Evolutionary conservation across 2,113 vertebrate genomes (phyloP), one percentile per base, ranked within the genome.

Genomic region (Thamnophis sirtalis): DNA sequence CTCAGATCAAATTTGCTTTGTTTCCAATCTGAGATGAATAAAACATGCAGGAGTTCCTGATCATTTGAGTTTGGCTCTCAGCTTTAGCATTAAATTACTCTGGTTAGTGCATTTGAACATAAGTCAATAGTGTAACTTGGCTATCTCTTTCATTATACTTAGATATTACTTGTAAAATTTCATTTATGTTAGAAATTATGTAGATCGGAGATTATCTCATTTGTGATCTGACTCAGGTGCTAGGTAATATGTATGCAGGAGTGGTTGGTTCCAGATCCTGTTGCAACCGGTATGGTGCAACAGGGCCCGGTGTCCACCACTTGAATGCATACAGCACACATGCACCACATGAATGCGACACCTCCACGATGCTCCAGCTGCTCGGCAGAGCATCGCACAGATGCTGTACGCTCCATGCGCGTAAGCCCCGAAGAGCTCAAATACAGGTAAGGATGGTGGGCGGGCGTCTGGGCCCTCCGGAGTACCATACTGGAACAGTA

Each of bases 221-320:
- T 94, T 88, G 86, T 56, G 54, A 55, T 63, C 86, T 26, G 84
- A 55, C 55, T 54, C 53, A 7, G 33, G 86, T 95, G 94, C 85
- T 92, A 21, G 84, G 5, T 58, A 84, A 7, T 50, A 90, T 94
- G 94, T 94, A 90, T 94, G 87, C 93, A 87, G 93, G 2, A 43
- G 43, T 43, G 43, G 43, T 43, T 2, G 43, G 43, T 43, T 43
- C 43, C 43, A 43, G 43, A 43, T 43, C 43, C 43, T 43, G 43
- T 43, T 43, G 43, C 43, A 43, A 43, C 43, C 43, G 43, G 43
- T 43, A 43, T 43, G 43, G 43, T 43, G 43, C 43, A 43, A 43
- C 2, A 3, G 43, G 43, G 43, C 43, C 43, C 43, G 43, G 43
- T 43, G 43, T 43, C 43, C 43, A 43, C 43, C 43, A 43, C 43